Base-by-base conservation (phyloP, 2,888 invertebrate species). In the Xestia sexstrigata region DNA sequence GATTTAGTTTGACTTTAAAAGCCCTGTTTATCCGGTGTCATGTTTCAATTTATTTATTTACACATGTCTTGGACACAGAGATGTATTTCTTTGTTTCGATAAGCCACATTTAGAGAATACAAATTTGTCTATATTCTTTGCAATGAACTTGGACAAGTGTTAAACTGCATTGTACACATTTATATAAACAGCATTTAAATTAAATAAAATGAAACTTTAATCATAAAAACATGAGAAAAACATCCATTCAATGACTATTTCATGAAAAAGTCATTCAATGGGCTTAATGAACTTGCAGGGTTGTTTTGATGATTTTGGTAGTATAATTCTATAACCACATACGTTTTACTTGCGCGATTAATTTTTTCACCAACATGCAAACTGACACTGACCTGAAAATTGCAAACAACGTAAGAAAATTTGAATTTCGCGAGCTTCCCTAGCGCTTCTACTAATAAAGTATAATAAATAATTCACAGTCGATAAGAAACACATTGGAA, bases 1-100 rank as follows among this genome's bases (percentile, higher is more conserved):
- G 35, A 60, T 52, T 30, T 66, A 17, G 68, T 60, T 71, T 39
- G 20, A 70, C 39, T 62, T 70, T 63, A 55, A 72, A 76, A 75
- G 69, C 69, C 1, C 62, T 70, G 49, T 74, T 68, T 58, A 39
- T 66, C 35, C 52, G 0, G 15, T 63, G 42, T 47, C 47, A 15
- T 70, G 42, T 62, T 65, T 68, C 45, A 72, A 30, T 78, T 62
- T 75, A 80, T 75, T 71, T 68, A 69, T 39, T 69, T 70, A 39
- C 35, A 63, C 15, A 55, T 63, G 45, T 83, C 58, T 13, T 30
- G 17, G 67, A 70, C 42, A 26, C 42, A 23, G 17, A 35, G 3
- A 49, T 68, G 39, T 68, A n/a, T 69, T 42, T 58, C 15, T 70
- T 30, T 49, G 47, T 39, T 42, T 42, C 39, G 23, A 7, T 63